Evolutionary conservation across 2,797 vertebrate species (phyloP), one percentile per base, ranked within the genome.

Genomic region (Tokudaia tokunoshimensis): DNA sequence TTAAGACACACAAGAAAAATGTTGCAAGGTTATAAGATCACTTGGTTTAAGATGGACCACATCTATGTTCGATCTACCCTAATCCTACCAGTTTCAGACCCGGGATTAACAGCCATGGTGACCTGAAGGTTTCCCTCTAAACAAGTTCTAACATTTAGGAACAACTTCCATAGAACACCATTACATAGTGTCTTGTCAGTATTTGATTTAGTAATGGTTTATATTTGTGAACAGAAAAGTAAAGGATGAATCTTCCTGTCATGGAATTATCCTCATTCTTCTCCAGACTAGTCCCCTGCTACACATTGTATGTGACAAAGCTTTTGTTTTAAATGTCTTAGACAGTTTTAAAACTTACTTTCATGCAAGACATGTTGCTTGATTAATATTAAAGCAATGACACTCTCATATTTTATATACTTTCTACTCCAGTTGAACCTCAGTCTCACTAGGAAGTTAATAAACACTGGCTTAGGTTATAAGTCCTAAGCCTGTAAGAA

Each of bases 151-250:
- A 76, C 22, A 2, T 83, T 92, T 92, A 63, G 47, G 14, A 47
- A 85, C 29, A 82, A 19, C 20, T 34, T 81, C n/a, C 57, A 83
- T 34, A n/a, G 63, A 41, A 67, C 41, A 20, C 34, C 0, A 26
- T 41, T 47, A 10, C 83, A 61, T 12, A 79, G 19, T 44, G 50
- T 5, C 78, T 86, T 70, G 70, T 26, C 84, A 78, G 75, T 67
- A 15, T 47, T 88, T 75, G 55, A 10, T 22, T 96, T 82, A 6
- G 15, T 70, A 59, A 85, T 87, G 9, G 52, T 78, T 94, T 87
- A 89, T 59, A 67, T 63, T 87, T 96, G 57, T 82, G 55, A 90
- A 65, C 57, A 90, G 91, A 59, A 86, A 34, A 79, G 63, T 72
- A 44, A 78, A 47, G 9, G 34, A 52, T 34, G 67, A 91, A 63